A percentile compares a stretch with the other conserved stretches of the same genome.
phyloP scores from a whole-genome alignment of 2,888 invertebrate genomes.

The Frankliniella fusca region DNA sequence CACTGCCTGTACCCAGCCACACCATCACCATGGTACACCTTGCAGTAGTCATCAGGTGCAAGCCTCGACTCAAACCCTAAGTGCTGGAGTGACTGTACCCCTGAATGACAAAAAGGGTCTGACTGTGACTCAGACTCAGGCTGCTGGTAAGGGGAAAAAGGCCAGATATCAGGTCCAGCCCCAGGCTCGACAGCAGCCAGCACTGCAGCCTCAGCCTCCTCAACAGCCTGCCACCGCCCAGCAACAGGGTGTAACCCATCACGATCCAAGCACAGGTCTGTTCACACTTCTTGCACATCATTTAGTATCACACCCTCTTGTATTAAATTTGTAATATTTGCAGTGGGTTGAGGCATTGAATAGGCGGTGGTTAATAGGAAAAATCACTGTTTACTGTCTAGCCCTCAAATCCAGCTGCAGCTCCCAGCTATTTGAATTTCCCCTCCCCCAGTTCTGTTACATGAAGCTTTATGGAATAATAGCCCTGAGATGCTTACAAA shows the following conservation, averaged over 20 bases:
- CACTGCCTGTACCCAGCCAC: slow-evolving; percentile 37
- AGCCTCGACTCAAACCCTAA: slow-evolving; percentile 60
- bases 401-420: not conserved
- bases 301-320: too few relatives aligned
- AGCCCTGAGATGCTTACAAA: too few relatives aligned
- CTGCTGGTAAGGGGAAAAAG: slow-evolving; percentile 46
- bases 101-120: slow-evolving; percentile 12
- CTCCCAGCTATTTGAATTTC: not conserved
- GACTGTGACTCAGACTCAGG: not conserved
- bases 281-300: not conserved
- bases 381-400: not conserved
- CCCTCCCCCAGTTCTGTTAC: not conserved
- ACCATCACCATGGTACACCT: slow-evolving; percentile 42
- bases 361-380: not conserved
- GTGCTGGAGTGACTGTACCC: slow-evolving; percentile 10
- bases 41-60: slow-evolving; percentile 54
- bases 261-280: slow-evolving; percentile 28
- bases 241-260: not conserved
- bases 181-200: slow-evolving; percentile 36
- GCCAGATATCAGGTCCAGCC: slow-evolving; percentile 44
- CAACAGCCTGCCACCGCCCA: slow-evolving; percentile 36
- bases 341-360: not conserved
- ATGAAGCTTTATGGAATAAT: too few relatives aligned
- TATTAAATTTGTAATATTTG: not conserved
- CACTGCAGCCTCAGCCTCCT: slow-evolving; percentile 40